Evolutionary conservation across 2,113 vertebrate genomes (phyloP).

Genomic region (Dipodomys merriami): DNA sequence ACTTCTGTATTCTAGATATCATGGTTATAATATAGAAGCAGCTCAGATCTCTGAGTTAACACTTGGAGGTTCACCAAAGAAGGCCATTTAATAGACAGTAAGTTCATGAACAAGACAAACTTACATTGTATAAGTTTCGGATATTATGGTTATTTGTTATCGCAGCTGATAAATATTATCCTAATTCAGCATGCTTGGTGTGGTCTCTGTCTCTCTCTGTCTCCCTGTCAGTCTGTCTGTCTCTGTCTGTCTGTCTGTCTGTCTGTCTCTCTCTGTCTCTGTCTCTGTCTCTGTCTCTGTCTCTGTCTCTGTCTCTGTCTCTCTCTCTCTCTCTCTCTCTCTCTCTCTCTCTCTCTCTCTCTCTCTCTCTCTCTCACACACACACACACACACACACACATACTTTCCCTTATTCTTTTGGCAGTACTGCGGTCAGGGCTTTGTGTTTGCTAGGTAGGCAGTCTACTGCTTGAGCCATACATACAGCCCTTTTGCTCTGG

Average conservation of each 20-base stretch:
- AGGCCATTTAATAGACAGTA: neutral
- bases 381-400: no score
- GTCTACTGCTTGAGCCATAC: no score
- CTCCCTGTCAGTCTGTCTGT: neutral
- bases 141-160: neutral
- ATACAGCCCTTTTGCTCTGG: no score
- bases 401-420: no score
- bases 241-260: no score
- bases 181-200: neutral
- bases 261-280: no score
- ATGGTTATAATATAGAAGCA: neutral
- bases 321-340: no score
- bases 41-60: neutral
- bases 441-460: no score
- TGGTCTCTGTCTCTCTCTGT: neutral
- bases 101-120: neutral
- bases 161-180: neutral
- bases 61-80: neutral
- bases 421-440: no score
- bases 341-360: no score
- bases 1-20: neutral
- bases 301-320: neutral
- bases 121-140: neutral
- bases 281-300: neutral
- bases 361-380: no score